Evolutionary conservation across 2,113 vertebrate genomes (phyloP).

Genomic region (Hassar affinis): DNA sequence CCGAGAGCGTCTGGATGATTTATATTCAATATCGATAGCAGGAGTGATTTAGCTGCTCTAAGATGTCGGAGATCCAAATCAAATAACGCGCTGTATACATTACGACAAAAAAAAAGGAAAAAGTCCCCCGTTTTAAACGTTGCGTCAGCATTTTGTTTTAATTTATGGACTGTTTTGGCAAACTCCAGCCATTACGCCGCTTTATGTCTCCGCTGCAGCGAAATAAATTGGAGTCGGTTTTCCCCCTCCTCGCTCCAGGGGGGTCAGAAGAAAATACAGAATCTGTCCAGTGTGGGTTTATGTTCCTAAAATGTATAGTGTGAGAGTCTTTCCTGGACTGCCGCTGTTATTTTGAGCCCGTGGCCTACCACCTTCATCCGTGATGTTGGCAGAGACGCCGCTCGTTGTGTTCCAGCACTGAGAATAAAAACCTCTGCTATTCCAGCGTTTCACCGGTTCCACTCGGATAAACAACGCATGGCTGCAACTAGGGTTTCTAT

Average conservation of each 20-base stretch:
- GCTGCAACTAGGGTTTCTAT: slow-evolving; percentile 50
- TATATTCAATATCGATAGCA: slow-evolving; percentile 37
- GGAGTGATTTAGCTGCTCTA: slow-evolving; percentile 13
- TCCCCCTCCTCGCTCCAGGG: background rate
- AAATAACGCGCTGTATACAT: slow-evolving; percentile 37
- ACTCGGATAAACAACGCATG: slow-evolving; percentile 42
- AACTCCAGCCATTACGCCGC: slow-evolving; percentile 11
- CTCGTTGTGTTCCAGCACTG: slow-evolving; percentile 45
- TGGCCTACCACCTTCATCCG: slow-evolving; percentile 28
- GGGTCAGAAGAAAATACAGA: slow-evolving; percentile 46
- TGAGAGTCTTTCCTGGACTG: slow-evolving; percentile 48
- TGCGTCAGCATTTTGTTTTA: slow-evolving; percentile 38
- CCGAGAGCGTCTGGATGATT: slow-evolving; percentile 5
- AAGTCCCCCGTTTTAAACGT: slow-evolving; percentile 38
- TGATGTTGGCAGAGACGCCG: slow-evolving; percentile 42
- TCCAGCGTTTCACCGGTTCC: slow-evolving; percentile 48
- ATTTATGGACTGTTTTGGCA: slow-evolving; percentile 51
- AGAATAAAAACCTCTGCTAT: slow-evolving; percentile 45
- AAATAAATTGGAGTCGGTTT: slow-evolving; percentile 43
- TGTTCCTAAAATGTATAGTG: slow-evolving; percentile 48
- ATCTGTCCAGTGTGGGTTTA: slow-evolving; percentile 53
- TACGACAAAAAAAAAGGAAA: slow-evolving; percentile 29
- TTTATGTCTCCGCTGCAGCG: slow-evolving; percentile 17
- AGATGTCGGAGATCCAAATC: slow-evolving; percentile 38
- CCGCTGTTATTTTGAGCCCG: slow-evolving; percentile 44